A percentile compares a stretch with the other conserved stretches of the same genome.
phyloP scores from a whole-genome alignment of 1,140 invertebrate genomes.

The Xylocopa sonorina region DNA sequence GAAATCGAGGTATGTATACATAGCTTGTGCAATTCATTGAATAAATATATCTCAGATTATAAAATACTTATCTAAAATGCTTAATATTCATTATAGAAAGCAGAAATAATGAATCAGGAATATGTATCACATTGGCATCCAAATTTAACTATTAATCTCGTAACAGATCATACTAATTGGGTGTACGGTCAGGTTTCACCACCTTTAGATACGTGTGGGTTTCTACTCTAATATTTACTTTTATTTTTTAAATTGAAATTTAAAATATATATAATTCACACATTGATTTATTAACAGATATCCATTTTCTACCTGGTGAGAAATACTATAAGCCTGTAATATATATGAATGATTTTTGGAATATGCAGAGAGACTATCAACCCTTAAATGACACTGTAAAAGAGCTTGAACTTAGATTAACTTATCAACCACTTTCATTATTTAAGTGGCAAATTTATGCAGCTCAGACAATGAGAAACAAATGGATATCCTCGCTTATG shows the following conservation, averaged over 20 bases:
- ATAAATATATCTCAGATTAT: conserved; percentile 24
- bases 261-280: conserved; percentile 3
- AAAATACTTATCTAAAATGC: conserved; percentile 11
- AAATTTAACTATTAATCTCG: conserved; percentile 97
- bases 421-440: conserved; percentile 96
- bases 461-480: conserved; percentile 94
- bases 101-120: conserved; percentile 91
- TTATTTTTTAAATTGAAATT: conserved; percentile 10
- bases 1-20: conserved; percentile 82
- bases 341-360: conserved; percentile 99
- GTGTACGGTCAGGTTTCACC: conserved; percentile 92
- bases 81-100: conserved; percentile 83
- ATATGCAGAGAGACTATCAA: conserved; percentile 97
- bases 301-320: conserved; percentile 93
- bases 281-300: conserved; percentile 82
- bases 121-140: conserved; percentile 99
- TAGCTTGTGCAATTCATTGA: conserved; percentile 27
- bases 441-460: conserved; percentile 99
- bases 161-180: conserved; percentile 98
- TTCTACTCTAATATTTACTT: conserved; percentile 22
- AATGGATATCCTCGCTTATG: conserved; percentile 84
- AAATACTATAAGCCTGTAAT: conserved; percentile 96
- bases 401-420: conserved; percentile 88
- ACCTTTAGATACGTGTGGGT: conserved; percentile 94
- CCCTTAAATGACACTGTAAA: conserved; percentile 94